A percentile compares a stretch with the other conserved stretches of the same genome.
phyloP scores from a whole-genome alignment of 2,797 vertebrate genomes.

The Ptychadena robeensis region DNA sequence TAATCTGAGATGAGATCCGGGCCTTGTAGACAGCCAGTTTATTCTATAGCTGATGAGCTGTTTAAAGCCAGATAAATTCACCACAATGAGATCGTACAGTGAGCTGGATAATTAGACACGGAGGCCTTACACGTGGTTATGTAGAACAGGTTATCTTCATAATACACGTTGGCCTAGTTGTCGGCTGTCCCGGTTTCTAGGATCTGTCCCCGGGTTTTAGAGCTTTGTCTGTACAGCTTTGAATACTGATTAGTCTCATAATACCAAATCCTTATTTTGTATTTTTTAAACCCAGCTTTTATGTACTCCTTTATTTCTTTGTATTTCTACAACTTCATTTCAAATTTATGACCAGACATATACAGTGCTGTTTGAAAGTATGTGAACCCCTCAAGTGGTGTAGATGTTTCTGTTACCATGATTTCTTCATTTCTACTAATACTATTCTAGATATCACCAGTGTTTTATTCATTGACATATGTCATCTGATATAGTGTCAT shows the following conservation, averaged over 20 bases:
- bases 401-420: no score
- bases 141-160: background rate
- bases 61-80: constrained; percentile 52
- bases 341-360: no score
- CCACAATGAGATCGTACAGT: constrained; percentile 22
- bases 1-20: constrained; percentile 51
- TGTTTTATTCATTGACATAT: no score
- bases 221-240: background rate
- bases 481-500: no score
- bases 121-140: background rate
- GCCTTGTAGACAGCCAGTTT: constrained; percentile 34
- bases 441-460: no score
- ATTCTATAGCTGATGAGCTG: constrained; percentile 56
- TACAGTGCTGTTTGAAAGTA: no score
- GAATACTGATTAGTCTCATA: background rate
- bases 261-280: background rate
- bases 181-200: background rate
- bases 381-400: no score
- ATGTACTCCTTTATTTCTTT: background rate
- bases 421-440: no score
- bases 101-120: constrained; percentile 43
- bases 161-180: background rate
- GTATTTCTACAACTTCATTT: no score
- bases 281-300: background rate
- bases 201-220: background rate